A percentile compares a stretch with the other conserved stretches of the same genome.
Evolutionary conservation across 1,140 invertebrate genomes (phyloP).

Genomic region (Medauroidea extradentata): DNA sequence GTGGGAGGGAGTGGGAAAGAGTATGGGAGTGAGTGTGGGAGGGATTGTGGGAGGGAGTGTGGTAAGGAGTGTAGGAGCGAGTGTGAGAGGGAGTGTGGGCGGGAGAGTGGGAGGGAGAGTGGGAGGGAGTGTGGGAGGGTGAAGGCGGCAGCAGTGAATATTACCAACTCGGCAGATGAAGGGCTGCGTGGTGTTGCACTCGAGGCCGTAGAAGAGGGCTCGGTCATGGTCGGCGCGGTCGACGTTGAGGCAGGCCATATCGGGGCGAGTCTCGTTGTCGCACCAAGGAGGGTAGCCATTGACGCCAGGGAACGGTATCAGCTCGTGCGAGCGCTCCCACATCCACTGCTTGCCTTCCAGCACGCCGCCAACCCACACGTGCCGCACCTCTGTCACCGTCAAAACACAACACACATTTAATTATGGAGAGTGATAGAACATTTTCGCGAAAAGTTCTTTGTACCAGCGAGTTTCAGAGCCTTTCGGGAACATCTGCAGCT

Average conservation of each 20-base stretch:
- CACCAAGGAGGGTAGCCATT: background rate
- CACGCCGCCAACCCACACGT: background rate
- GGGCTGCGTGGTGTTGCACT: background rate
- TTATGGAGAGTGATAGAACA: too few relatives aligned
- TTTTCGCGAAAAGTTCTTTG: too few relatives aligned
- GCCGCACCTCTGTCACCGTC: too few relatives aligned
- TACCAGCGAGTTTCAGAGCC: too few relatives aligned
- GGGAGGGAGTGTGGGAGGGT: too few relatives aligned
- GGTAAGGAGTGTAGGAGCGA: too few relatives aligned
- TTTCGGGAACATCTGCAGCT: too few relatives aligned
- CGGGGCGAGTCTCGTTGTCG: background rate
- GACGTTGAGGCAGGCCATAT: background rate
- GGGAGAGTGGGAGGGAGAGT: background rate
- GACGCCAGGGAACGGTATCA: background rate
- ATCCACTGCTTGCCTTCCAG: background rate
- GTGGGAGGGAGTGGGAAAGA: too few relatives aligned
- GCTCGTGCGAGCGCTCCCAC: background rate
- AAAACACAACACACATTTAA: too few relatives aligned
- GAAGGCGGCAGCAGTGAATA: background rate
- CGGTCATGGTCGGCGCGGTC: background rate
- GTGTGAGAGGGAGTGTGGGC: background rate
- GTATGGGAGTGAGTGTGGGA: too few relatives aligned
- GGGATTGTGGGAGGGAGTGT: too few relatives aligned
- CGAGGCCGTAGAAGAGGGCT: background rate
- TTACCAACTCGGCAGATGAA: background rate